Evolutionary conservation across 2,797 vertebrate genomes (phyloP), one percentile per base, ranked within the genome.

Genomic region (Cossypha caffra): DNA sequence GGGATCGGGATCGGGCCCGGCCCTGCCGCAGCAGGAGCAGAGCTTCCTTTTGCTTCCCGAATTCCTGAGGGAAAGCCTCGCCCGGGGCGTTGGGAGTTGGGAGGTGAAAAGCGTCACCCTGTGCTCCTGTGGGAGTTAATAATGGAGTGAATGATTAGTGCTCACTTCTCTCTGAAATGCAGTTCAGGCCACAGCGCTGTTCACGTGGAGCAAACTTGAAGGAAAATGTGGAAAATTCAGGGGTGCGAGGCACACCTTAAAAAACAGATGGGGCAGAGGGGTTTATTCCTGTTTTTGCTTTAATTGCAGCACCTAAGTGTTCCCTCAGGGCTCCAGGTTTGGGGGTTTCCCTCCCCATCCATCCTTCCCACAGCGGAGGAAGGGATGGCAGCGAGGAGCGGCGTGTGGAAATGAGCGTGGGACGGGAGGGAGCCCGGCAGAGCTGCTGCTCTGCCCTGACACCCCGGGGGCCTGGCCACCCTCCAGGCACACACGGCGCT

Each of bases 81-180:
- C 3, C 28, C 3, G 4, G 25, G 48, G 7, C 2, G 0, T 35
- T 8, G 16, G 38, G 42, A 11, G 9, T 3, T 11, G 38, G 23
- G 58, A 52, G 40, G 35, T 23, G 31, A 11, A 13, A 25, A 21
- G 4, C 18, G 9, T 4, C 12, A 5, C 3, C 3, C 25, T 4
- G 15, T 31, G 40, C 9, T 48, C 18, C 57, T 5, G 9, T 23
- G 64, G n/a, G n/a, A n/a, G n/a, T 17, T 42, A 42, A 42, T 42
- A 17, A 42, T 42, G 23, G 23, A 14, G 24, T 12, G 45, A 2
- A 19, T 63, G 13, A 50, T 52, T 40, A 16, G 8, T 16, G 4
- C 17, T 16, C 11, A 0, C 1, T 58, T 59, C 25, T 20, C 21
- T 4, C 12, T 19, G 38, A 9, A n/a, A 9, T 13, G 28, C 2